Evolutionary conservation across 2,888 invertebrate species (phyloP).

Genomic region (Drosophila tanythrix): DNA sequence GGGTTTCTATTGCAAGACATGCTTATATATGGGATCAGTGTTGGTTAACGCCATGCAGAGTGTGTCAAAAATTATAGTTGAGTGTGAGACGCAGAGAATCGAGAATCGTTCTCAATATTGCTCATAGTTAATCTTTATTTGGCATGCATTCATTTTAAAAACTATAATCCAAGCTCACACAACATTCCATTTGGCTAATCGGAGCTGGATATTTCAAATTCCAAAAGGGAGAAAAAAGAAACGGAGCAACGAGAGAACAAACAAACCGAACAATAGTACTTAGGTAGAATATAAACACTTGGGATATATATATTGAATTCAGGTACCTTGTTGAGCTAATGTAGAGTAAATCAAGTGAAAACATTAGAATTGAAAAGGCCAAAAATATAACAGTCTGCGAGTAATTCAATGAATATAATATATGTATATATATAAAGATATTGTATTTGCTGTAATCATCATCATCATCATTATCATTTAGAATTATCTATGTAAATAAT

Average conservation of each 20-base stretch:
- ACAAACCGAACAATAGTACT: slow-evolving; percentile 62
- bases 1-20: slow-evolving; percentile 22
- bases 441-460: slow-evolving; percentile 55
- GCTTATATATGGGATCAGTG: slow-evolving; percentile 31
- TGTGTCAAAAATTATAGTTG: slow-evolving; percentile 25
- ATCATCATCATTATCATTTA: slow-evolving; percentile 16
- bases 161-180: slow-evolving; percentile 49
- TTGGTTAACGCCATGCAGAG: slow-evolving; percentile 58
- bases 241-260: slow-evolving; percentile 64
- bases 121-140: background rate
- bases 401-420: slow-evolving; percentile 61
- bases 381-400: slow-evolving; percentile 86
- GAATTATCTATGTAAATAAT: slow-evolving; percentile 23
- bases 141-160: slow-evolving; percentile 46
- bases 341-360: slow-evolving; percentile 86
- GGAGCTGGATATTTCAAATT: slow-evolving; percentile 31
- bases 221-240: slow-evolving; percentile 57
- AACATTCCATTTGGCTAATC: slow-evolving; percentile 41
- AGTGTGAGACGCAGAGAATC: background rate
- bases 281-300: slow-evolving; percentile 47
- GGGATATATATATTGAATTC: slow-evolving; percentile 59
- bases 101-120: slow-evolving; percentile 9
- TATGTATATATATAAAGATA: slow-evolving; percentile 36
- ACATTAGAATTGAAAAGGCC: slow-evolving; percentile 86
- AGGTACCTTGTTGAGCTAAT: slow-evolving; percentile 86